These are phyloP conservation scores for Lepidurus packardi DNA, from an alignment of 1,140 invertebrate species.

Conservation along the genomic window DNA sequence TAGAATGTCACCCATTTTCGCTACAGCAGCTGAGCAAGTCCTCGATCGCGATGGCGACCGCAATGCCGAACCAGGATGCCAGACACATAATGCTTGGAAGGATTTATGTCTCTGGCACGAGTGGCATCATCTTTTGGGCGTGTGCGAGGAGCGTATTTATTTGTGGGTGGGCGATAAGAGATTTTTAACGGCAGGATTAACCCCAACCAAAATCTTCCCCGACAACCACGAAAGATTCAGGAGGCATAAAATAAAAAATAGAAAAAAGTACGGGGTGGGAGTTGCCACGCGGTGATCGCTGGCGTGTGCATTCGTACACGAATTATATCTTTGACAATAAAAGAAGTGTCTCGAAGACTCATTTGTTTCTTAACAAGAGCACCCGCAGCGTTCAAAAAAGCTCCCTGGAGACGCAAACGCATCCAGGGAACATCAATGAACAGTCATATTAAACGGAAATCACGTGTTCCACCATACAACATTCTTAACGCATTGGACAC, in stretches of 20 bases:
- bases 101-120: conserved; percentile 2
- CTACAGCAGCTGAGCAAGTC: not conserved
- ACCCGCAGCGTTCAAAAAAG: not conserved
- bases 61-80: not conserved
- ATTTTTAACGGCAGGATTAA: not conserved
- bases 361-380: conserved; percentile 3
- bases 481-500: not conserved
- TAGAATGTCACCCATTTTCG: not conserved
- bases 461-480: not conserved
- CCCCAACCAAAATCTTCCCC: not conserved
- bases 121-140: not conserved
- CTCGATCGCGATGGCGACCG: not conserved
- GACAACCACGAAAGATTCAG: not conserved
- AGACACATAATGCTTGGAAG: not conserved
- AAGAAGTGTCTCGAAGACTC: not conserved
- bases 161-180: not conserved
- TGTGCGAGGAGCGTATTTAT: conserved; percentile 8
- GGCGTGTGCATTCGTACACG: not conserved
- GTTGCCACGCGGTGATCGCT: not conserved
- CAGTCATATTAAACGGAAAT: not conserved
- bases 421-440: not conserved
- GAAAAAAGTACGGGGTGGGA: not conserved
- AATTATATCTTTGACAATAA: not conserved
- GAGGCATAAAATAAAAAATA: not conserved
- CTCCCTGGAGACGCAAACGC: not conserved